phyloP scores from a whole-genome alignment of 2,113 vertebrate species.

The Neotoma lepida region DNA sequence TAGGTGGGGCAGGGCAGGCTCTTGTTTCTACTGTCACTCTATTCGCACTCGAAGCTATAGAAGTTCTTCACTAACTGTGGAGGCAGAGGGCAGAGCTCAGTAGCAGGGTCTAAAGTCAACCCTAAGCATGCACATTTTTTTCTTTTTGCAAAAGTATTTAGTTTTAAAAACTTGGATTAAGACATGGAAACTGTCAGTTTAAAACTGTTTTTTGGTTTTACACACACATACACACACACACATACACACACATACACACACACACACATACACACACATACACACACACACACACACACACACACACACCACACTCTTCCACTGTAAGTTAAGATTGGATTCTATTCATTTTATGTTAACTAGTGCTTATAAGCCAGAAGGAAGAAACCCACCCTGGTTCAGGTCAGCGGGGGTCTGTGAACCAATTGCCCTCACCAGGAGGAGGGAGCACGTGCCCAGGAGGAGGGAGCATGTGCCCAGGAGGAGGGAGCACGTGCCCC shows the following conservation, averaged over 20 bases:
- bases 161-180: slow-evolving; percentile 16
- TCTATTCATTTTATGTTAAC: slow-evolving; percentile 2
- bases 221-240: too few species aligned
- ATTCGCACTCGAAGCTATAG: background rate
- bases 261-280: too few species aligned
- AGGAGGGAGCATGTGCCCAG: background rate
- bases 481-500: background rate
- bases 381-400: background rate
- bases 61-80: background rate
- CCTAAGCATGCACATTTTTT: background rate
- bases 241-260: too few species aligned
- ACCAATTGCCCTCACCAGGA: background rate
- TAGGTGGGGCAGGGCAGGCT: background rate
- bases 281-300: background rate
- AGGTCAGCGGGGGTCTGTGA: background rate
- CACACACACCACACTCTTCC: background rate
- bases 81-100: background rate
- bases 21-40: background rate
- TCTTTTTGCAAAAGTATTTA: background rate
- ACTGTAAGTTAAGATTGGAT: slow-evolving; percentile 36
- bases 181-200: background rate
- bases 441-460: background rate
- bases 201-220: background rate
- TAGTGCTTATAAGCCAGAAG: background rate
- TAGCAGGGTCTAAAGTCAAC: background rate